phyloP scores from a whole-genome alignment of 2,113 vertebrate genomes.

The Microcebus ravelobensis region DNA sequence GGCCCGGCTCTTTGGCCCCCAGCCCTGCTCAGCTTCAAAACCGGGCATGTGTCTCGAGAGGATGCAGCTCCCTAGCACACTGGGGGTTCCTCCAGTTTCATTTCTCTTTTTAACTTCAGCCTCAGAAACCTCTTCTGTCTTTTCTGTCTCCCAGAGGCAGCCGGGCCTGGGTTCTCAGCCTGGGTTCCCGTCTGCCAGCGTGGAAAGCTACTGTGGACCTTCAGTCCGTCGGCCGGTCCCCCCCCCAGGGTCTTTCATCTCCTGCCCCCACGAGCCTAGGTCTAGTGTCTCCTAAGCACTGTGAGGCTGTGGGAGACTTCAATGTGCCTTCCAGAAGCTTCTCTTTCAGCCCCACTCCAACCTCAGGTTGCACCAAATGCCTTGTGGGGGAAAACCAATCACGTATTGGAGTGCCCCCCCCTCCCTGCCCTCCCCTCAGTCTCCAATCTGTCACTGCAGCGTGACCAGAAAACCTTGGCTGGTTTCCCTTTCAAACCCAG shows the following conservation, averaged over 20 bases:
- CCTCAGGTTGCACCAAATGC: background rate
- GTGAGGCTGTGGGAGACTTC: background rate
- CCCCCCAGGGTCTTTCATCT: background rate
- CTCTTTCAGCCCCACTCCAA: background rate
- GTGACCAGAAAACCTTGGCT: background rate
- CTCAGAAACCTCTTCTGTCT: background rate
- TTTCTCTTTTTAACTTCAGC: background rate
- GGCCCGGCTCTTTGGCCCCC: background rate
- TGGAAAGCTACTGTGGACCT: no score
- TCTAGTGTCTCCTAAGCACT: background rate
- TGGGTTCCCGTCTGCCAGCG: no score
- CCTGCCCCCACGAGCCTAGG: background rate
- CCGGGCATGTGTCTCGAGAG: background rate
- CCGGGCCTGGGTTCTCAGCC: background rate
- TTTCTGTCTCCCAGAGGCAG: background rate
- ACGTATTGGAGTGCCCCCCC: background rate
- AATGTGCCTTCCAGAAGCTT: background rate
- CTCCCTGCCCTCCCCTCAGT: background rate
- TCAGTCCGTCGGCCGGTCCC: fast-evolving
- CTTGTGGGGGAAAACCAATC: background rate
- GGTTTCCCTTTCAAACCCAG: background rate
- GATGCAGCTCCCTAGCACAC: background rate
- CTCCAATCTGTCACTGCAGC: background rate
- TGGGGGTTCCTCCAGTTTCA: background rate
- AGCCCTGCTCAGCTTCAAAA: background rate